Base-by-base conservation (phyloP, 2,888 invertebrate genomes). In the Slavum lentiscoides region DNA sequence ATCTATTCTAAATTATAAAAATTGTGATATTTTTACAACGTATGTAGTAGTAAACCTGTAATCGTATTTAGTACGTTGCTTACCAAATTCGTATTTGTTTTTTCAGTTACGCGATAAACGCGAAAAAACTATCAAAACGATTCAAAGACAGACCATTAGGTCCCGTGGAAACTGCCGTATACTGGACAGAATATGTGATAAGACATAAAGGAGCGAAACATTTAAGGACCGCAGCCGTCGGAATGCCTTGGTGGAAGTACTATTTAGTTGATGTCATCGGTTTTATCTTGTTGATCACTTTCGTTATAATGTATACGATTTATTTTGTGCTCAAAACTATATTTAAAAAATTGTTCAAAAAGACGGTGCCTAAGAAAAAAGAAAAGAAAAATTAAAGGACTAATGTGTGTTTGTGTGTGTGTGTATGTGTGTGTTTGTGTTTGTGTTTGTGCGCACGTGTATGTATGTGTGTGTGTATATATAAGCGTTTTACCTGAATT, bases 121-220 rank as follows among this genome's bases (percentile, higher is more conserved):
- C 81, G 7, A 58, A 58, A 17, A 72, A 80, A 70, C 58, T 82
- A 37, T 75, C 83, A 4, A 49, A 74, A 37, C 59, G 82, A 15
- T 83, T 82, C 62, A 68, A 67, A 37, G 83, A 83, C 64, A 77
- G 82, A 8, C 67, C 70, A 0, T 13, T 73, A 43, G 75, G 53
- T 7, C 67, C 82, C 4, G 55, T 72, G 0, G 83, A 83, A n/a
- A 76, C 75, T 43, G 83, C 83, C 2, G 82, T 83, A 2, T 83
- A 82, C 53, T 83, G 83, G 83, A 83, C 80, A 8, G 83, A 83
- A 21, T 83, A 83, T n/a, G 83, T 82, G 23, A 70, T 83, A 30
- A 82, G 76, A 62, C 83, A 83, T 58, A 82, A 81, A n/a, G 82
- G 83, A 6, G 83, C 83, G 15, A 81, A 76, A 37, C 83, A 82